Base-by-base conservation (phyloP, 1,140 invertebrate genomes). In the Rhyzopertha dominica region DNA sequence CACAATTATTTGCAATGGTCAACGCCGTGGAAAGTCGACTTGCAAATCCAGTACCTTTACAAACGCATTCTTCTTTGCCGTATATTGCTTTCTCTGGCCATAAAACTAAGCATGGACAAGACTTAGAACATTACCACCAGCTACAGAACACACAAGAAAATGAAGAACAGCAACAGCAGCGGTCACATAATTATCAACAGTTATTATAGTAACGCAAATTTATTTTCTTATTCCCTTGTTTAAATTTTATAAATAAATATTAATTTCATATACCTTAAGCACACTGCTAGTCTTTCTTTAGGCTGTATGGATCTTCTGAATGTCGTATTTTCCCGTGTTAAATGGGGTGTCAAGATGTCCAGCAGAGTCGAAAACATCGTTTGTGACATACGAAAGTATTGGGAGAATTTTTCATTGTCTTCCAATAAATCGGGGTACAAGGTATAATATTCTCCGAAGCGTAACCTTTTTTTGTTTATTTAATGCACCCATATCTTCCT, bases 351-450 rank as follows among this genome's bases (percentile, higher is more conserved):
- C 10, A 36, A 36, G 23, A 5, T 36, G 22, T 46, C 43, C 26
- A 46, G 5, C 38, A 42, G 43, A 26, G n/a, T 20, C 38, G 16
- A 25, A 28, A 46, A 46, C 28, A 39, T 46, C 25, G 18, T 36
- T 42, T 46, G 43, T 12, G 43, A 46, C 43, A 46, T 46, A 37
- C 43, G 43, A 46, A 46, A 46, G 39, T 46, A 46, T 46, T 39
- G 43, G 34, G 39, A 46, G 34, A 47, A 47, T 23, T 47, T 43
- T 10, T 25, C 17, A 29, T 47, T 28, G 31, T 47, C 37, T 13
- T 47, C 30, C 28, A 42, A 25, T 30, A 47, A 47, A 47, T 47
- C 45, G 43, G 45, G 38, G 32, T 42, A 43, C 34, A 47, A 30
- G 16, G 45, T 42, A 30, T 47, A 25, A 44, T 44, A 49, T 49